Conservation (phyloP, 2,113 vertebrate genomes). For the Syngnathus typhle region DNA sequence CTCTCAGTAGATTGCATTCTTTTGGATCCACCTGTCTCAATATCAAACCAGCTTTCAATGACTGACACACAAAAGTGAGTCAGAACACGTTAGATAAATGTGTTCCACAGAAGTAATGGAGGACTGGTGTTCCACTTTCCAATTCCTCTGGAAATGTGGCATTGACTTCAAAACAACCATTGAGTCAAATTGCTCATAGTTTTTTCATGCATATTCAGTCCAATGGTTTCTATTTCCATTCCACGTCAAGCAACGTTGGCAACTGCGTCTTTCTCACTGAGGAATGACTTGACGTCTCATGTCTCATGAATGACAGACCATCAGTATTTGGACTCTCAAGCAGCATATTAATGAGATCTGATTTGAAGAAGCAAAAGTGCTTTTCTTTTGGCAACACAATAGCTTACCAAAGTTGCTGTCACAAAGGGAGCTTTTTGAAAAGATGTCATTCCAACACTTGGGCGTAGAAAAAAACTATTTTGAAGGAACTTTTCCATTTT, state of each 20-base stretch:
- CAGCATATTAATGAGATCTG: constrained; percentile 6
- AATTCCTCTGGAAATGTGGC: neutral
- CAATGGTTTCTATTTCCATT: constrained; percentile 8
- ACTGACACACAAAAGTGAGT: neutral
- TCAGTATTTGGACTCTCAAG: constrained; percentile 7
- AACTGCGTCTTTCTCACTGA: constrained; percentile 3
- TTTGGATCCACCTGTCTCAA: neutral
- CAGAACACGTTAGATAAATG: neutral
- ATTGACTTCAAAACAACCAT: neutral
- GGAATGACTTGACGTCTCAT: constrained; percentile 5
- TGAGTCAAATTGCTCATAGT: neutral
- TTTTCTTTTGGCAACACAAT: neutral
- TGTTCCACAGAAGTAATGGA: neutral
- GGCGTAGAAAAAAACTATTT: neutral
- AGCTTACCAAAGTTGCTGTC: neutral
- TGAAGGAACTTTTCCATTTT: neutral
- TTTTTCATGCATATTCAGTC: neutral
- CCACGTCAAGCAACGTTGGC: neutral
- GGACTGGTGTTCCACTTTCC: neutral
- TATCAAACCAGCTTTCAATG: neutral
- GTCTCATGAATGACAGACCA: neutral
- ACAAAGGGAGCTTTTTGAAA: neutral
- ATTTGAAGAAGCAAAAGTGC: neutral
- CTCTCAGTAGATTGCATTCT: neutral
- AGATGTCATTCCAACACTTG: neutral